These are phyloP conservation scores for Eubasilissa regina DNA, from an alignment of 1,140 invertebrate species.

Conservation along the genomic window DNA sequence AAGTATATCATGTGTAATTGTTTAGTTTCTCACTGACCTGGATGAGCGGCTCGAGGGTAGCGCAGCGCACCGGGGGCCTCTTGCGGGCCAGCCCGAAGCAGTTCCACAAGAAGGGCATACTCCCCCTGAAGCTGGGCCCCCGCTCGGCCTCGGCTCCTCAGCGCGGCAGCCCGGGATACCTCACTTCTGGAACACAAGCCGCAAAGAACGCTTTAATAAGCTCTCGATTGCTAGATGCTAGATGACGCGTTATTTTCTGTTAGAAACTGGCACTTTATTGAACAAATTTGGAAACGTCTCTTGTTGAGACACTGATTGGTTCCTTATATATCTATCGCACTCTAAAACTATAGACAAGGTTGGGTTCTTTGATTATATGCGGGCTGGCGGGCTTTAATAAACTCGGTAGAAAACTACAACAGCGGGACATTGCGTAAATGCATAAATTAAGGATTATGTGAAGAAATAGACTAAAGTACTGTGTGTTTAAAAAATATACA, in stretches of 20 bases:
- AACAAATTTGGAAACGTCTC: neutral
- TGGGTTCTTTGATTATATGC: too few relatives aligned
- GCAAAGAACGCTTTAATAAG: neutral
- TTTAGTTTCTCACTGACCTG: slow-evolving; percentile 37
- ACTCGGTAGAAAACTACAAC: too few relatives aligned
- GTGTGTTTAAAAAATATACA: too few relatives aligned
- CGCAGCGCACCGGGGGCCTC: slow-evolving; percentile 39
- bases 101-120: slow-evolving; percentile 55
- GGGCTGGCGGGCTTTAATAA: too few relatives aligned
- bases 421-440: too few relatives aligned
- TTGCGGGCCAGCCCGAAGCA: slow-evolving; percentile 46
- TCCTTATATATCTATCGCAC: neutral
- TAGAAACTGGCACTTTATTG: neutral
- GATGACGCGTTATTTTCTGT: neutral
- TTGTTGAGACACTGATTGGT: neutral
- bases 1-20: neutral
- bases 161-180: neutral
- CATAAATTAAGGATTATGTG: too few relatives aligned
- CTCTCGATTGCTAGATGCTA: neutral
- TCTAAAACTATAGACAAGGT: too few relatives aligned
- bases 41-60: slow-evolving; percentile 47
- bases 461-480: too few relatives aligned
- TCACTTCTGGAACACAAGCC: neutral
- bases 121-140: slow-evolving; percentile 19
- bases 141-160: slow-evolving; percentile 40